phyloP scores from a whole-genome alignment of 2,888 invertebrate species.

The Acleris sparsana region DNA sequence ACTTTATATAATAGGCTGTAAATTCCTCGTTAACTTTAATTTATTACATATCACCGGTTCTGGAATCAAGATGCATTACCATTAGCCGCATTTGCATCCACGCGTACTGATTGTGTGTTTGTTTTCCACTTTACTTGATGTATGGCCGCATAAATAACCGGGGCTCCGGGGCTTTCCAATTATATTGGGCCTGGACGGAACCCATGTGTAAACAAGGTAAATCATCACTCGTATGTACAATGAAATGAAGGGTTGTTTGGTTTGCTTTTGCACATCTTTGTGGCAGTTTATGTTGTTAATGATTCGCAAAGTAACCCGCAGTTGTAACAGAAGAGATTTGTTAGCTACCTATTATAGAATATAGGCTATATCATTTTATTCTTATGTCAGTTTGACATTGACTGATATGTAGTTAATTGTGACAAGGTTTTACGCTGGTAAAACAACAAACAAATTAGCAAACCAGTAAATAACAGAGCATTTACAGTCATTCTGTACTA shows the following conservation, averaged over 20 bases:
- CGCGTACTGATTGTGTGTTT: conserved; percentile 55
- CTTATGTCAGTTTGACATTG: no score
- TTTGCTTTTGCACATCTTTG: conserved; percentile 9
- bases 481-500: no score
- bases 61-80: conserved; percentile 36
- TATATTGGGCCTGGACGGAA: conserved; percentile 45
- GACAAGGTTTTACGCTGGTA: no score
- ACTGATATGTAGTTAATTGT: no score
- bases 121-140: conserved; percentile 62
- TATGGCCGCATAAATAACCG: conserved; percentile 70
- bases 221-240: conserved; percentile 29
- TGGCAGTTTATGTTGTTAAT: neutral
- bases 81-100: conserved; percentile 51
- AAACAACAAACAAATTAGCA: no score
- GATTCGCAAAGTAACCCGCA: no score
- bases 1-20: no score
- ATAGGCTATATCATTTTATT: no score
- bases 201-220: conserved; percentile 33
- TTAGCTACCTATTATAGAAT: no score
- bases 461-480: no score
- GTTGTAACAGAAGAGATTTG: no score
- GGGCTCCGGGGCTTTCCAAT: conserved; percentile 68
- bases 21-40: neutral
- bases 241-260: conserved; percentile 2
- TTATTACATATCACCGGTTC: neutral